Conservation (phyloP, 2,113 vertebrate species). For the Cinclus cinclus region DNA sequence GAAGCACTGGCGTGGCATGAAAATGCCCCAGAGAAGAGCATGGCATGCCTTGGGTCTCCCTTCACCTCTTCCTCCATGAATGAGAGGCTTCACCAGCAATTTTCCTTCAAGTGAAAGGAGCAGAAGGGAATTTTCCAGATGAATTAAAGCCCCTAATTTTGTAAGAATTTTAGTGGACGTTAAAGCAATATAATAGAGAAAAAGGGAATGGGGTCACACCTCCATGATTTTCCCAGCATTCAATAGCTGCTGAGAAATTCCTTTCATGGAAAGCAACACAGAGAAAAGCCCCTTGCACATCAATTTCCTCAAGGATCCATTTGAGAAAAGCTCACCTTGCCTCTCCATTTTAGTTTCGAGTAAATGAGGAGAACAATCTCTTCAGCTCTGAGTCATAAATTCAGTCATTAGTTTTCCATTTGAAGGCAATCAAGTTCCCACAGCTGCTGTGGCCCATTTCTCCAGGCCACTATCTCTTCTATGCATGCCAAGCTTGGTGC, state of each 20-base stretch:
- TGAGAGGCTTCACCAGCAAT: not conserved
- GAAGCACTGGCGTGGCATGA: no score
- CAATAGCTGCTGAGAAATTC: not conserved
- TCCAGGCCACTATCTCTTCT: accelerated
- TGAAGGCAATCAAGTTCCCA: not conserved
- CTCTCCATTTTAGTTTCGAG: not conserved
- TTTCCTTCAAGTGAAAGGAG: not conserved
- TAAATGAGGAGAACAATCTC: not conserved
- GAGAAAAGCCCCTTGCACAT: not conserved
- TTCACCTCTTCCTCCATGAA: not conserved
- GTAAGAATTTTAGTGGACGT: not conserved
- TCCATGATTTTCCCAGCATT: not conserved
- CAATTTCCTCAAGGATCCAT: not conserved
- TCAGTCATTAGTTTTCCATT: not conserved
- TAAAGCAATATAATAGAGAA: not conserved
- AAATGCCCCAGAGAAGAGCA: not conserved
- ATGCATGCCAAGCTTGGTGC: not conserved
- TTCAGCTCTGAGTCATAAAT: not conserved
- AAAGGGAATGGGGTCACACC: not conserved
- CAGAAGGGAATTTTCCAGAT: not conserved
- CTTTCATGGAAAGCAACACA: not conserved
- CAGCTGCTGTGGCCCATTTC: accelerated
- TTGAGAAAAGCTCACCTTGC: not conserved
- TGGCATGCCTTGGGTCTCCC: not conserved
- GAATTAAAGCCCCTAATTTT: not conserved